Evolutionary conservation across 2,113 vertebrate genomes (phyloP).

Genomic region (Ciconia stormi): DNA sequence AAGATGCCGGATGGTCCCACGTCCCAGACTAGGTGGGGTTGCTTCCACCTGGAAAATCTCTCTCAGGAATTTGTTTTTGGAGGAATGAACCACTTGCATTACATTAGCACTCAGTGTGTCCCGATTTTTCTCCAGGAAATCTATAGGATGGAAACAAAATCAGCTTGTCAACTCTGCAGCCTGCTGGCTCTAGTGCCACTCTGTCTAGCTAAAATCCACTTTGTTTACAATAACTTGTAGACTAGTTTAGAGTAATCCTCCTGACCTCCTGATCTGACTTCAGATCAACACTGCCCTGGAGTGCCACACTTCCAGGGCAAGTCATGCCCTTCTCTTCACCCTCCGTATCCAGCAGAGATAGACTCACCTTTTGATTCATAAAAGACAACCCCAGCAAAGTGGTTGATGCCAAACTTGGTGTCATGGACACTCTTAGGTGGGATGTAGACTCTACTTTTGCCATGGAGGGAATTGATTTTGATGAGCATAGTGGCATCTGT

Average conservation of each 20-base stretch:
- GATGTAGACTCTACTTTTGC: constrained; percentile 83
- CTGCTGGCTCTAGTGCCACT: not conserved
- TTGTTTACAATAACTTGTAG: constrained; percentile 12
- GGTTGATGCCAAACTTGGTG: constrained; percentile 86
- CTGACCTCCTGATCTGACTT: not conserved
- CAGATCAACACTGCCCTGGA: not conserved
- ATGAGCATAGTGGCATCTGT: constrained; percentile 89
- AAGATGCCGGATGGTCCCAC: constrained; percentile 56
- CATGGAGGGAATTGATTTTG: constrained; percentile 85
- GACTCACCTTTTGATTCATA: constrained; percentile 89
- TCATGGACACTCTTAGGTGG: constrained; percentile 86
- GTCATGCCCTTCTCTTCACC: not conserved
- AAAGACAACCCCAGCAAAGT: constrained; percentile 91
- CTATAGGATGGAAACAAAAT: constrained; percentile 64
- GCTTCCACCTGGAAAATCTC: constrained; percentile 80
- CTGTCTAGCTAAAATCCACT: not conserved
- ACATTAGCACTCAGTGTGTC: constrained; percentile 87
- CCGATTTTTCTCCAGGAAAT: constrained; percentile 96
- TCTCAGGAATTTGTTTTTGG: constrained; percentile 88
- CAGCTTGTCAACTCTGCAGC: not conserved
- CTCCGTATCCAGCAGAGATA: not conserved
- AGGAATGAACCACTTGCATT: constrained; percentile 84
- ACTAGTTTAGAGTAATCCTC: constrained; percentile 27
- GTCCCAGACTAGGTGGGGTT: constrained; percentile 24
- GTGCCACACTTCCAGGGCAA: not conserved